Evolutionary conservation across 2,888 invertebrate genomes (phyloP), one percentile per base, ranked within the genome.

Genomic region (Lasioglossum lativentre): DNA sequence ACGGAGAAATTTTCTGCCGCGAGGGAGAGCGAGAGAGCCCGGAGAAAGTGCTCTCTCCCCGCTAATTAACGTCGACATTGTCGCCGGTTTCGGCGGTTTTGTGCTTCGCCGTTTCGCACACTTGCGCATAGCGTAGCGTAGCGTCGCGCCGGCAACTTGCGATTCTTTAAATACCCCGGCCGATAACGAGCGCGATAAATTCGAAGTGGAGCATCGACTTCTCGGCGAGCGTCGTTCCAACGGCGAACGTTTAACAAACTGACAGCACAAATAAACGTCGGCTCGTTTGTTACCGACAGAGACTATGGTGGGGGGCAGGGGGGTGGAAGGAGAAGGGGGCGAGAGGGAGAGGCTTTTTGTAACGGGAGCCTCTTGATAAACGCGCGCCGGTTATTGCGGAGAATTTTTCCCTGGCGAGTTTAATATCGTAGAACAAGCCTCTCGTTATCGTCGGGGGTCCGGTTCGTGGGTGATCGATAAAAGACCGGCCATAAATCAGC

Each of bases 1-100:
- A n/a, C 34, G 47, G 83, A 73, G 78, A 85, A 79, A 85, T 78
- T 75, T 73, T 38, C 45, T n/a, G 38, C 45, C 45, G 56, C 19
- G 27, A 52, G 16, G 38, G 47, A 70, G 68, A 52, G 27, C 68
- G 38, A 40, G 34, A n/a, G n/a, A n/a, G 71, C 34, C 42, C 75
- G 83, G 76, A 34, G 83, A 83, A 83, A 83, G 83, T 83, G 34
- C 45, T 5, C 56, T 12, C 56, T n/a, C 56, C 3, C 34, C 42
- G 34, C 66, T 82, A 83, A 83, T 82, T 82, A 77, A 34, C 66
- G 23, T 14, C 56, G 8, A 23, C 30, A 72, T 71, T 52, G 75
- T 81, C 27, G 56, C 38, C 56, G 56, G 12, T 56, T 56, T 56
- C 56, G 56, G n/a, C n/a, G 56, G n/a, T 56, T 16, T 5, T 56